Evolutionary conservation across 2,797 vertebrate genomes (phyloP).

Genomic region (Muraenolepis orangiensis): DNA sequence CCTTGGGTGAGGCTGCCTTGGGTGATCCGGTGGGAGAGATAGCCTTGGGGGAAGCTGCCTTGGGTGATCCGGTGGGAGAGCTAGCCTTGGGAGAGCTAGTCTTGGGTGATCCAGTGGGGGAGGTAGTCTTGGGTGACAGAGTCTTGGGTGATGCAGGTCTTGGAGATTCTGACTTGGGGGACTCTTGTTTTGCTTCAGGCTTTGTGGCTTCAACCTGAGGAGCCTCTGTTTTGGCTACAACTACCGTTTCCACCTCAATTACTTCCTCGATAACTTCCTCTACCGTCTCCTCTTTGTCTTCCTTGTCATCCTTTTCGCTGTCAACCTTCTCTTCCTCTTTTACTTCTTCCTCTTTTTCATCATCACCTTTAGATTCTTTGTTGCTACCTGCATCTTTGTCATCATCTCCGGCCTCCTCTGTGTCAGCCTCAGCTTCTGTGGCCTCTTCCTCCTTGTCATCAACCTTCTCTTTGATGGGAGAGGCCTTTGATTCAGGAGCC

Average conservation of each 20-base stretch:
- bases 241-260: slow-evolving; percentile 39
- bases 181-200: slow-evolving; percentile 36
- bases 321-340: slow-evolving; percentile 54
- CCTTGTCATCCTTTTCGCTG: slow-evolving; percentile 56
- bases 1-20: too few species aligned
- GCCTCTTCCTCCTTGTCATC: slow-evolving; percentile 67
- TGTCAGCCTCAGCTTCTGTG: slow-evolving; percentile 31
- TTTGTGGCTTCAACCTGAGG: slow-evolving; percentile 55
- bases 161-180: slow-evolving; percentile 43
- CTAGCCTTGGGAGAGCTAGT: not conserved
- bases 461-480: slow-evolving; percentile 31
- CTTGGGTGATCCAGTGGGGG: too few species aligned
- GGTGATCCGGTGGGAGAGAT: too few species aligned
- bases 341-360: slow-evolving; percentile 59
- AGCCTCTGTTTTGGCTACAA: slow-evolving; percentile 63
- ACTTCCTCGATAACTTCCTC: slow-evolving; percentile 50
- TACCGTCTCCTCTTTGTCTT: slow-evolving; percentile 52
- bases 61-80: not conserved
- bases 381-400: slow-evolving; percentile 58
- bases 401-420: slow-evolving; percentile 58
- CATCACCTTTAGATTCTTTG: slow-evolving; percentile 60
- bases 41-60: too few species aligned
- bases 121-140: slow-evolving; percentile 11
- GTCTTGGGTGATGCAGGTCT: slow-evolving; percentile 47
- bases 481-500: slow-evolving; percentile 22